Conservation (phyloP, 2,797 vertebrate species). For the Liparis tanakae region DNA sequence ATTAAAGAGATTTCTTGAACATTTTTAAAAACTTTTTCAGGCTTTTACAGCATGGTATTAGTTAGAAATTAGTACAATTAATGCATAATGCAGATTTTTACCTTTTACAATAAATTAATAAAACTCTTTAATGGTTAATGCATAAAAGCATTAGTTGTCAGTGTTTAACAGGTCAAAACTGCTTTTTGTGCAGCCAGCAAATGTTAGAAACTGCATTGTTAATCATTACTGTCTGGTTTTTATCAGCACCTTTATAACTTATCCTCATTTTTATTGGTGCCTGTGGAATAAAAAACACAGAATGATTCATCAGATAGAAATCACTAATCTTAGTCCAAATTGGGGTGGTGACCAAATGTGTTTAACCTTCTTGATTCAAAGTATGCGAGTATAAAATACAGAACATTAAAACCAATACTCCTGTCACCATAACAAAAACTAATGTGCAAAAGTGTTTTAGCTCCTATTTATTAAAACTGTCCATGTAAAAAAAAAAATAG, state of each 20-base stretch:
- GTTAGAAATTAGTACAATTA: neutral
- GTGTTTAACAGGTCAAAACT: constrained; percentile 2
- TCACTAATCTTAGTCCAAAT: neutral
- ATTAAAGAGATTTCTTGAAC: no score
- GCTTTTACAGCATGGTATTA: neutral
- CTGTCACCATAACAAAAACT: neutral
- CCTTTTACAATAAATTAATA: neutral
- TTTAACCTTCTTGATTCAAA: no score
- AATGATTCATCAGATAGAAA: neutral
- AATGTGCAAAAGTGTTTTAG: neutral
- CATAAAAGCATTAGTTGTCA: neutral
- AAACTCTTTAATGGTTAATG: neutral
- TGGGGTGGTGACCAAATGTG: neutral
- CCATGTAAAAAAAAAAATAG: neutral
- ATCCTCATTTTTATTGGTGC: neutral
- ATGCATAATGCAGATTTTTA: neutral
- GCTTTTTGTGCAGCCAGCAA: neutral
- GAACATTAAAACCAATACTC: neutral
- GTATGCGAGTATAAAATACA: neutral
- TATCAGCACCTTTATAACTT: neutral
- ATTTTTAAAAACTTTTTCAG: neutral
- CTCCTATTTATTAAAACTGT: no score
- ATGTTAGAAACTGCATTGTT: neutral
- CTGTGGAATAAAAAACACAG: neutral
- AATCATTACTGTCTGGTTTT: constrained; percentile 15